A percentile compares a stretch with the other conserved stretches of the same genome.
Conservation (phyloP, 1,140 invertebrate genomes). For the Lepeophtheirus salmonis region DNA sequence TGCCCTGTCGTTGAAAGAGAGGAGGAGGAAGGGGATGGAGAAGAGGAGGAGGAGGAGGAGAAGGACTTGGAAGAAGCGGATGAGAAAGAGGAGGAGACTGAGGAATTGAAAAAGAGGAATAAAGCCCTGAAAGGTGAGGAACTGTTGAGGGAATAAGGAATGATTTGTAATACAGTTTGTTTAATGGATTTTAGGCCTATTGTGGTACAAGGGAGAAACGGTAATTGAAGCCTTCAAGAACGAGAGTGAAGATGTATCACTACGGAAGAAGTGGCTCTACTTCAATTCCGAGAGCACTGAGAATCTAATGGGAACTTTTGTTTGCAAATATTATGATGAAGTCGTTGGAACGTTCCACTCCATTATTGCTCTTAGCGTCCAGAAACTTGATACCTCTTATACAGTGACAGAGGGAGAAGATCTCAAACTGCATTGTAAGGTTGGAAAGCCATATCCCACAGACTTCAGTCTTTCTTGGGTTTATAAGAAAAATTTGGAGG, state of each 20-base stretch:
- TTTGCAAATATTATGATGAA: not conserved
- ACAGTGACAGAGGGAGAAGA: slow-evolving; percentile 7
- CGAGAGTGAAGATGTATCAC: not conserved
- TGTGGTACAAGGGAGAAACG: not conserved
- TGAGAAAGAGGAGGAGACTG: not conserved
- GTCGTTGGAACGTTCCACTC: not conserved
- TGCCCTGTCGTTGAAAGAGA: not conserved
- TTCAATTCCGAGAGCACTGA: not conserved
- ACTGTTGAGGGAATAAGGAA: not conserved
- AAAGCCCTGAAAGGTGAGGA: not conserved
- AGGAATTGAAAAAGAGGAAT: too few species aligned
- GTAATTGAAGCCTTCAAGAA: not conserved
- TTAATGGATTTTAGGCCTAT: not conserved
- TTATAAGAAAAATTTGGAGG: not conserved
- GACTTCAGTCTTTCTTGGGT: not conserved
- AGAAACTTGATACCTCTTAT: not conserved
- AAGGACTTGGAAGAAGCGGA: not conserved
- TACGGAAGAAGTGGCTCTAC: not conserved
- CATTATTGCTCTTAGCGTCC: not conserved
- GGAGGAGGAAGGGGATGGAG: not conserved
- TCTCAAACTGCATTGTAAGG: not conserved
- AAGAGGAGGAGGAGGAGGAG: not conserved
- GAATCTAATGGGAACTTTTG: not conserved
- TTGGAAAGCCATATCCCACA: not conserved
- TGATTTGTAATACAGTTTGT: too few species aligned